Percentiles rank a stretch among this genome's conserved stretches.
These are phyloP conservation scores for Calliphora vomitoria DNA, from an alignment of 2,888 invertebrate genomes.

Conservation along the genomic window DNA sequence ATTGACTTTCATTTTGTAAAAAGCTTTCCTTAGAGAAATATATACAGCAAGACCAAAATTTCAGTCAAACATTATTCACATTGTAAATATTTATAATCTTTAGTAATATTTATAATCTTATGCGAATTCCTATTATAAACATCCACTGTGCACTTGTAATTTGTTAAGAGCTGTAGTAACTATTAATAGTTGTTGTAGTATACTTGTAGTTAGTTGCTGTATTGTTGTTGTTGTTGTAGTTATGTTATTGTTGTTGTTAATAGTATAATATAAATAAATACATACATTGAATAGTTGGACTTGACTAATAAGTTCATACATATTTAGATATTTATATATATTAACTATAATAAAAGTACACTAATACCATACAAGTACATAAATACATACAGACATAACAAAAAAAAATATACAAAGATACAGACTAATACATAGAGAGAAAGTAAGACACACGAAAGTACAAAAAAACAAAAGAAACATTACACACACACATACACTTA, in stretches of 20 bases:
- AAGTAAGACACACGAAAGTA: background rate
- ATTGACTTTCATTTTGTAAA: too few relatives aligned
- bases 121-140: too few relatives aligned
- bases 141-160: background rate
- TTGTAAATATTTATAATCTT: too few relatives aligned
- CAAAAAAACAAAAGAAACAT: background rate
- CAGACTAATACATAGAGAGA: background rate
- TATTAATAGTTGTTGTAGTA: slow-evolving; percentile 3
- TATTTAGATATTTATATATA: slow-evolving; percentile 20
- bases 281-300: background rate
- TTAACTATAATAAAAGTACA: slow-evolving; percentile 13
- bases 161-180: background rate
- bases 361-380: slow-evolving; percentile 52
- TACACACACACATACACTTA: background rate
- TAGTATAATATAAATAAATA: slow-evolving; percentile 74
- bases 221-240: background rate
- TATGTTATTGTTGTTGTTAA: slow-evolving; percentile 14
- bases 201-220: slow-evolving; percentile 2
- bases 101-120: too few relatives aligned
- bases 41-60: too few relatives aligned
- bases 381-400: background rate
- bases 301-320: slow-evolving; percentile 28
- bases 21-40: too few relatives aligned
- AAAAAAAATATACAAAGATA: background rate
- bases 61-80: too few relatives aligned